Evolutionary conservation across 2,113 vertebrate species (phyloP), one percentile per base, ranked within the genome.

Genomic region (Hyperoodon ampullatus): DNA sequence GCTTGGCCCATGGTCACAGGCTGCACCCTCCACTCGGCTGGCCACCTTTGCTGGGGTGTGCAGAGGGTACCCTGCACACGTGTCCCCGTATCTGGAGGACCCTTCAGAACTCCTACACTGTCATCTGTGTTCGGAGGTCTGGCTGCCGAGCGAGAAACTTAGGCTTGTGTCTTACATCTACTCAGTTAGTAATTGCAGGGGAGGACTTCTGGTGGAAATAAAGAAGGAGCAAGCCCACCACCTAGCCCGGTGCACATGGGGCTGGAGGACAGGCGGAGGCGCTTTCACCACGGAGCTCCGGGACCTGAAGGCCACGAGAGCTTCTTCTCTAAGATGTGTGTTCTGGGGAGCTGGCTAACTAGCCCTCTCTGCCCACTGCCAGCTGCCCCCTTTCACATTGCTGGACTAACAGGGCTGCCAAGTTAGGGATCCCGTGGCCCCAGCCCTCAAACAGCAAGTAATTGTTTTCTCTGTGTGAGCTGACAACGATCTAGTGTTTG

Each of bases 381-480:
- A 95, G 47, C 95, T 95, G 70, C 86, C 90, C 83, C 92, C 92
- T 94, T 96, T 94, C 93, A 83, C 89, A 24, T 85, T 44, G 61
- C 94, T 55, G n/a, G 78, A 78, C 82, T 95, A 95, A 96, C 42
- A 70, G 78, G 85, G 86, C 63, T 97, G 96, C 90, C 96, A 97
- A 88, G 23, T 94, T 96, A 92, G 97, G 44, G 44, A 66, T 77
- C 90, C 95, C 95, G 55, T 88, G 87, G 90, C 93, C 89, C 95
- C 84, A 60, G 13, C 65, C 80, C 28, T 97, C 95, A 96, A 96
- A 97, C 95, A 96, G 93, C 81, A 95, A 96, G 87, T 82, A 71
- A 96, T 96, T 97, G 87, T 95, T 97, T 92, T 53, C 44, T 44
- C 55, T 60, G 70, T 30, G n/a, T 44, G 89, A 96, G 95, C 88